phyloP scores from a whole-genome alignment of 2,888 invertebrate genomes.

The Ommatoiulus sabulosus region DNA sequence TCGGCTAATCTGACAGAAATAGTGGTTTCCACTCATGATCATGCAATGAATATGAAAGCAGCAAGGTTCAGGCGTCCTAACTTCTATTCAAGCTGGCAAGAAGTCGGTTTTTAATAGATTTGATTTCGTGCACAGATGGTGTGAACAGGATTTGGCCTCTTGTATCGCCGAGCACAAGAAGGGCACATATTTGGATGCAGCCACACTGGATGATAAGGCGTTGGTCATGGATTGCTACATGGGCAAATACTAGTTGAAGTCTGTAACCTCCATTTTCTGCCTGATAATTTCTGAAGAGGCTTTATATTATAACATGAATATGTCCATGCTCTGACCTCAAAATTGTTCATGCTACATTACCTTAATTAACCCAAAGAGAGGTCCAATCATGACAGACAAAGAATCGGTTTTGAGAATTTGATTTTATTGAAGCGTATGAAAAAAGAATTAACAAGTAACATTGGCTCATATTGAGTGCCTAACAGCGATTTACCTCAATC shows the following conservation, averaged over 20 bases:
- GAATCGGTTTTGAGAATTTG: neutral
- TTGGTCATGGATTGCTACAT: constrained; percentile 58
- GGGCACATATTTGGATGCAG: constrained; percentile 52
- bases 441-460: constrained; percentile 1
- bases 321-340: no score
- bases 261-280: no score
- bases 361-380: neutral
- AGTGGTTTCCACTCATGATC: no score
- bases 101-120: neutral
- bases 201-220: constrained; percentile 53
- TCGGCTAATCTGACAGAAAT: no score
- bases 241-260: neutral
- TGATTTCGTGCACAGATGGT: constrained; percentile 53
- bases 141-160: constrained; percentile 47
- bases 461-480: neutral
- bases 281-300: no score
- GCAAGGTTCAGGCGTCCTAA: no score
- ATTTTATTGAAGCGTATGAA: neutral
- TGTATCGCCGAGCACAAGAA: neutral
- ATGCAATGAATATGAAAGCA: no score
- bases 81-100: no score
- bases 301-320: no score
- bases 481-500: neutral
- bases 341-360: no score
- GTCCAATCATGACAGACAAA: neutral